Evolutionary conservation across 2,113 vertebrate genomes (phyloP).

Genomic region (Motacilla tschutschensis): DNA sequence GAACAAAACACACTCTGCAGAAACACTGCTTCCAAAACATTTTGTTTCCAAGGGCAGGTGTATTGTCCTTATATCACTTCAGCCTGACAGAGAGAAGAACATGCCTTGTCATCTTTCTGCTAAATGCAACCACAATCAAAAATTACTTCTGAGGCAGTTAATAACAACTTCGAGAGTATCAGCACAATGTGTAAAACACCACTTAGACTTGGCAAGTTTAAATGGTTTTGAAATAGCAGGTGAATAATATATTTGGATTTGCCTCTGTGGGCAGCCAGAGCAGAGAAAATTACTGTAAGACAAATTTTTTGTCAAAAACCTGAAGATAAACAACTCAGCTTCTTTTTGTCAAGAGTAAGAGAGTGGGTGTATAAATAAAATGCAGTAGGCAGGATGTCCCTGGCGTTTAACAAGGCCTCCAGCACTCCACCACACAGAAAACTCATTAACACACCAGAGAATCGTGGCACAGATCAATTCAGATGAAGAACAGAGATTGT

Average conservation of each 20-base stretch:
- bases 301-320: slow-evolving; percentile 41
- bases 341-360: slow-evolving; percentile 39
- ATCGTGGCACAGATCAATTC: slow-evolving; percentile 43
- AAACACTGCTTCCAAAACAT: neutral
- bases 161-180: slow-evolving; percentile 59
- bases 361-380: slow-evolving; percentile 50
- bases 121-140: slow-evolving; percentile 44
- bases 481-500: slow-evolving; percentile 25
- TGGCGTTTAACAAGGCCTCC: neutral
- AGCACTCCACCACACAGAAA: slow-evolving; percentile 35
- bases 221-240: slow-evolving; percentile 50
- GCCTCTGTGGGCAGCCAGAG: slow-evolving; percentile 38
- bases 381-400: slow-evolving; percentile 21
- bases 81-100: slow-evolving; percentile 18
- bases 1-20: neutral
- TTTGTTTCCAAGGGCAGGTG: neutral
- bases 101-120: slow-evolving; percentile 48
- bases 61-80: neutral
- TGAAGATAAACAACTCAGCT: slow-evolving; percentile 40
- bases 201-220: slow-evolving; percentile 52
- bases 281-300: slow-evolving; percentile 53
- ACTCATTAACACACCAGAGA: slow-evolving; percentile 24
- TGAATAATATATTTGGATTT: slow-evolving; percentile 53
- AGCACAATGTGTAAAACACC: slow-evolving; percentile 54
- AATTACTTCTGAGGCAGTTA: slow-evolving; percentile 50